Base-by-base conservation (phyloP, 2,113 vertebrate genomes). In the Etia nguti region DNA sequence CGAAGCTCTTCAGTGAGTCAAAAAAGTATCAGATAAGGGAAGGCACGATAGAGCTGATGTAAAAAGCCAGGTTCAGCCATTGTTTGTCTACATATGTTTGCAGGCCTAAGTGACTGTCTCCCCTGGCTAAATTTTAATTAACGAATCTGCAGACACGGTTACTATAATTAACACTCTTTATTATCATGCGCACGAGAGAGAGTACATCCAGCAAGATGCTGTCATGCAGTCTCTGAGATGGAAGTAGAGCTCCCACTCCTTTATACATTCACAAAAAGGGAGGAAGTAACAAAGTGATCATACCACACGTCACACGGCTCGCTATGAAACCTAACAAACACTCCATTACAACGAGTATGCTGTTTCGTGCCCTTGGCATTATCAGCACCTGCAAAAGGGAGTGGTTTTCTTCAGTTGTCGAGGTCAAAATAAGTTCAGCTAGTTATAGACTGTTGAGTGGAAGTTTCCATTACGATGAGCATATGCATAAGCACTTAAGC, bases 251-350 rank as follows among this genome's bases (percentile, higher is more conserved):
- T 20, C 59, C 59, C 16, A 20, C 59, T 62, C 59, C 59, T 62
- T 62, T 60, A 34, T 2, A 20, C 29, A 6, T 62, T 62, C 59
- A 60, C 59, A 34, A 34, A 20, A 20, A 11, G 59, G 59, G 16
- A 62, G 59, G 16, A 62, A 62, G 29, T 11, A 34, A 62, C 59
- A 60, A 34, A 60, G 29, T 62, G 59, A 1, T 62, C 59, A 34
- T 0, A 60, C 0, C 57, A 60, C 9, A 16, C 6, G 7, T 62
- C 59, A 62, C 16, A 5, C 29, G 0, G 29, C 29, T 60, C 5
- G 5, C 16, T 60, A 31, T 20, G 57, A 60, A 31, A 2, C 57
- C 29, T 31, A 60, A 60, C 57, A 34, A 60, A 34, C 29, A 2
- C 29, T 60, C 29, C 29, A 34, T 29, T 62, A 34, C 59, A 34